Conservation (phyloP, 2,113 vertebrate species). For the Isichthys henryi region DNA sequence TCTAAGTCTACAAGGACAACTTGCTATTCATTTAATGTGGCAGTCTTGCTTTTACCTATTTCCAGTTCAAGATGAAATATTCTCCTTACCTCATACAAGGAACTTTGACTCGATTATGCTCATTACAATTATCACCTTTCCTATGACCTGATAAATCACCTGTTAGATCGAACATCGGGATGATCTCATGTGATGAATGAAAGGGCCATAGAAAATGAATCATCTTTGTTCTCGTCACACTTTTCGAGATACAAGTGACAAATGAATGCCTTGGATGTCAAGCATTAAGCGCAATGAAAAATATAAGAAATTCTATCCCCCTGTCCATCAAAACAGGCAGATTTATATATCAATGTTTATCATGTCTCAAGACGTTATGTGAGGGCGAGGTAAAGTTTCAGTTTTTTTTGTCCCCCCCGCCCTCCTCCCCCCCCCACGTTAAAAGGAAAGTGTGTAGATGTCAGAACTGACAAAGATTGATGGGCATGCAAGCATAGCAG, state of each 20-base stretch:
- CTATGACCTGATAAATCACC: not conserved
- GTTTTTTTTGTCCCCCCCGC: not conserved
- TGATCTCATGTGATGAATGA: slow-evolving; percentile 15
- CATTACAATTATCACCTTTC: not conserved
- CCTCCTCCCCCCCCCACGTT: not conserved
- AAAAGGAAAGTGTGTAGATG: not conserved
- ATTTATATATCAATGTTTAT: not conserved
- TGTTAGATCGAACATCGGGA: not conserved
- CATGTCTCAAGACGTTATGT: not conserved
- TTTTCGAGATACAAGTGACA: not conserved
- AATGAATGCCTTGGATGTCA: not conserved
- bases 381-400: not conserved
- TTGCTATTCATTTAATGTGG: not conserved
- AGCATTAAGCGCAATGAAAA: not conserved
- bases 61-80: slow-evolving; percentile 10
- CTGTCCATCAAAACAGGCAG: not conserved
- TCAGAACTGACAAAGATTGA: not conserved
- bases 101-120: not conserved
- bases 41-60: not conserved
- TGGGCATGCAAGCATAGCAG: not conserved
- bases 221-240: not conserved
- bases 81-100: slow-evolving; percentile 15
- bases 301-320: not conserved
- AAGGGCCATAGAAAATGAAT: not conserved
- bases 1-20: not conserved